phyloP scores from a whole-genome alignment of 2,888 invertebrate genomes.

The Cheilosia soror region DNA sequence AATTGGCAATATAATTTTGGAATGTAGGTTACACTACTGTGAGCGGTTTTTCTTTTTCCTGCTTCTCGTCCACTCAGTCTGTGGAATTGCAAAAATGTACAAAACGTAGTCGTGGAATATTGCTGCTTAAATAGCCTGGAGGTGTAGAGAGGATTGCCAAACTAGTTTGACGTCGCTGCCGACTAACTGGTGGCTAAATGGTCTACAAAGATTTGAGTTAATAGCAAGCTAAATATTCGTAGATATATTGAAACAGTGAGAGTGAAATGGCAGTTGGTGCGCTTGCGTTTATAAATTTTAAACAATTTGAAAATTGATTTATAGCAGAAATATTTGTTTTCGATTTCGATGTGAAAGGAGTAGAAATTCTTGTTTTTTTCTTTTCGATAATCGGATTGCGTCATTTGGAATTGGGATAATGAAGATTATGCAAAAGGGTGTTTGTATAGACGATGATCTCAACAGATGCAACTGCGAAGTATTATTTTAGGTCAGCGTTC shows the following conservation, averaged over 20 bases:
- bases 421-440: too few species aligned
- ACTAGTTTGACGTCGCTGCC: background rate
- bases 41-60: constrained; percentile 19
- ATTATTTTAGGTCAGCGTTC: too few species aligned
- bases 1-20: constrained; percentile 35
- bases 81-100: too few species aligned
- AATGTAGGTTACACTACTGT: constrained; percentile 36
- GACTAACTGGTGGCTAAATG: constrained; percentile 4
- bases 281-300: background rate
- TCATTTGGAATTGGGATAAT: too few species aligned
- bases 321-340: background rate
- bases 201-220: background rate
- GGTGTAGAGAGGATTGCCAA: constrained; percentile 14
- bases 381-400: background rate
- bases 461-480: too few species aligned
- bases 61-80: background rate
- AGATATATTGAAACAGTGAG: background rate
- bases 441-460: too few species aligned
- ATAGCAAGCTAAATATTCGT: background rate
- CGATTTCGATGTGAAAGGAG: constrained; percentile 5
- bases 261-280: constrained; percentile 1
- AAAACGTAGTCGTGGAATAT: constrained; percentile 2
- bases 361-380: background rate
- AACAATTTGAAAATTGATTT: constrained; percentile 10
- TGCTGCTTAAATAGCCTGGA: background rate